Evolutionary conservation across 1,140 invertebrate genomes (phyloP), one percentile per base, ranked within the genome.

Genomic region (Bombus superbus): DNA sequence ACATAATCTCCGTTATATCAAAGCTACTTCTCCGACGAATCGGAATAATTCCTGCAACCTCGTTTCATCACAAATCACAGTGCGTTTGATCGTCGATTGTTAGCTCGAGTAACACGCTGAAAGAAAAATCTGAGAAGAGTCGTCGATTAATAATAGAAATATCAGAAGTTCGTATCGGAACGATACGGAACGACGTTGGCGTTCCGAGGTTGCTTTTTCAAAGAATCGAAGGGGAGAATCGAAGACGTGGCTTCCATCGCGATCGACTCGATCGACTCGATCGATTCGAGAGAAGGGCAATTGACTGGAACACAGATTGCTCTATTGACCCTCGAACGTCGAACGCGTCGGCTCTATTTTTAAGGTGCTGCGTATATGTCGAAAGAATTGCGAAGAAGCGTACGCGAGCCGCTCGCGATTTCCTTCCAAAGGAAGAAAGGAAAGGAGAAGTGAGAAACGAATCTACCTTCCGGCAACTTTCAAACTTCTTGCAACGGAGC

Each of bases 291-390:
- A 59, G 38, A n/a, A 59, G 66, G 57, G 38, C 82, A 84, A 84
- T 84, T 84, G 82, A 32, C 32, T 42, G 2, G 13, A 71, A 15
- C 44, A 79, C 11, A 79, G 82, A 84, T 84, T 38, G 76, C 66
- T 79, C 76, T 79, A 69, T 84, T 84, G 75, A 84, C 82, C 66
- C 53, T n/a, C 8, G 28, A 53, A 53, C 47, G 47, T 53, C 47
- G 66, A 28, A 44, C 38, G 64, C 82, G 82, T 84, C 82, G 79
- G 82, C 28, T 79, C 82, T 84, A 84, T 84, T 84, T 79, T 84
- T 79, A 71, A 76, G 81, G 44, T 42, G 42, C 44, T 53, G 42
- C 35, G 22, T n/a, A 35, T 47, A 10, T 5, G 59, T 15, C 13
- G 42, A 25, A 28, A 32, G 47, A 73, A 53, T 53, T 5, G 15